Evolutionary conservation across 2,797 vertebrate genomes (phyloP), one percentile per base, ranked within the genome.

Genomic region (Hypotaenidia philippensis): DNA sequence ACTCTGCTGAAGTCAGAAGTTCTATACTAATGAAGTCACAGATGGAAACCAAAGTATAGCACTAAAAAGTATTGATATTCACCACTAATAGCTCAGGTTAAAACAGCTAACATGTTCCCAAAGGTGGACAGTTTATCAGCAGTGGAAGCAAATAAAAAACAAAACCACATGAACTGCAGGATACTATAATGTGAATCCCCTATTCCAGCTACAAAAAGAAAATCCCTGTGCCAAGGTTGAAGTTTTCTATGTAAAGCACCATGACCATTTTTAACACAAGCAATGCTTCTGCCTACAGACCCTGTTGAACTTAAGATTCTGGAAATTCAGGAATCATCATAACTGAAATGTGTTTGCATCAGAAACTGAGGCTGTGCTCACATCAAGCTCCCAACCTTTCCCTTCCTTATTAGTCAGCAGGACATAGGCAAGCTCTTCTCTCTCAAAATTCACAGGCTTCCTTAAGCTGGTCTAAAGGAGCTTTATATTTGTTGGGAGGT

Each of bases 11-110:
- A 91, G 57, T 65, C 84, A 68, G 32, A 92, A 85, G 65, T 61
- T 92, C 79, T 90, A 65, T 52, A 81, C 75, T 81, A 94, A 89
- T 10, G 23, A 85, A 95, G 70, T 81, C 76, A 94, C 13, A 75
- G 45, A 44, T 13, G 15, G 44, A 94, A 88, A 83, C 21, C 57
- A 74, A 89, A 81, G n/a, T 23, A 50, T 3, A 85, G 26, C 65
- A 71, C 40, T 89, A 78, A 78, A 77, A 92, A 20, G 29, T 88
- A 85, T 55, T 89, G 45, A n/a, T 83, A 89, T 63, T 80, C 47
- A 52, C 22, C 20, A 70, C 40, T 76, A 47, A 34, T 57, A 85
- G 31, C 29, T 63, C 20, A 47, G 25, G 59, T 63, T 87, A 77
- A 89, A 70, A 74, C 2, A 80, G 40, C 14, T 83, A 78, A 65